Base-by-base conservation (phyloP, 2,113 vertebrate genomes). In the Lathamus discolor region DNA sequence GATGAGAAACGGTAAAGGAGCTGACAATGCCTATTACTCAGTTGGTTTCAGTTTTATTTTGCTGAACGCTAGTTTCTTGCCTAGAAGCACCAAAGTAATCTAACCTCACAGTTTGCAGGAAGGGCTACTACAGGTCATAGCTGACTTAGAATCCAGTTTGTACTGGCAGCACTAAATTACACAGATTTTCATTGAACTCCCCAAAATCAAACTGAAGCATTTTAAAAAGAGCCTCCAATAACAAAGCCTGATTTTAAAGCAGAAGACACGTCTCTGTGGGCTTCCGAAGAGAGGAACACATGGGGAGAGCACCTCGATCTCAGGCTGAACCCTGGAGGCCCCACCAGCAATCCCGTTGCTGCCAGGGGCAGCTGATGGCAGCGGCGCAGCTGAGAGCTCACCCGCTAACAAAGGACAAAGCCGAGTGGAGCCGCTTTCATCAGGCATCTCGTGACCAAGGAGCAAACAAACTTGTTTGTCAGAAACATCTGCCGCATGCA, bases 401-500 rank as follows among this genome's bases (percentile, higher is more conserved):
- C 77, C 67, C 48, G 7, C 49, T 5, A 35, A 75, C 75, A 72
- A 83, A 95, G 92, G 69, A 73, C 46, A 92, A 88, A 64, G 91
- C 31, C 0, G 7, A 67, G 82, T 8, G 10, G 89, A 94, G 81
- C 33, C 17, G 70, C 86, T 93, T 88, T 61, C 28, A 83, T 37
- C 80, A 83, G 54, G 18, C 51, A 62, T 92, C 87, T 81, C 11
- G 3, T 90, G 73, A 81, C 25, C 75, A 62, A 49, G 46, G 17
- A 83, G 88, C 78, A 86, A 77, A 55, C 76, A 54, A 54, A 94
- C 72, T 69, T 95, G 78, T 94, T 68, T 90, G 86, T 72, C 94
- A 87, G 92, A 69, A 93, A 92, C 95, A 85, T 63, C 91, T 77
- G 91, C 72, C 48, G 11, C 75, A 27, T 46, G 43, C 5, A 9